Evolutionary conservation across 2,888 invertebrate genomes (phyloP).

Genomic region (Pammene aurita): DNA sequence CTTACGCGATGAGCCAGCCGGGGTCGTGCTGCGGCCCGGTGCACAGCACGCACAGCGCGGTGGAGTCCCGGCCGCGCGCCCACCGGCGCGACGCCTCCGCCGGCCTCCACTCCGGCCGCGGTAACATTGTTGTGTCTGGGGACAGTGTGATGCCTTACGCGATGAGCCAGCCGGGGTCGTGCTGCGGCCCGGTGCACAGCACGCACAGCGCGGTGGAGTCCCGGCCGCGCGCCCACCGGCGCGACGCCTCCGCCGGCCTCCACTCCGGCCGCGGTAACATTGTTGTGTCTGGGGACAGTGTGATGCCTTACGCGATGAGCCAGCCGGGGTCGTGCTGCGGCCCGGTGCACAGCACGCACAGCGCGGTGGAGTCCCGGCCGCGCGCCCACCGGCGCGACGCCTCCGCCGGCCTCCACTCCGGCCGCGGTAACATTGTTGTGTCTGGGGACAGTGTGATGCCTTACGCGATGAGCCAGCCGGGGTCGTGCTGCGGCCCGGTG

Average conservation of each 20-base stretch:
- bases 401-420: too few species aligned
- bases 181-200: slow-evolving; percentile 11
- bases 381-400: not conserved
- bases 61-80: not conserved
- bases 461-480: not conserved
- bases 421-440: too few species aligned
- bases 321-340: not conserved
- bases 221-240: not conserved
- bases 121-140: too few species aligned
- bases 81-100: not conserved
- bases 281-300: too few species aligned
- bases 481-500: not conserved
- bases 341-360: slow-evolving; percentile 8
- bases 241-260: not conserved
- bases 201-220: not conserved
- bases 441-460: too few species aligned
- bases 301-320: not conserved
- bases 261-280: too few species aligned
- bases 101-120: too few species aligned
- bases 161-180: not conserved
- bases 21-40: not conserved
- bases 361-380: not conserved
- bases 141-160: not conserved
- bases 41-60: not conserved
- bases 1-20: not conserved